Evolutionary conservation across 1,140 invertebrate species (phyloP).

Genomic region (Diorhabda elongata): DNA sequence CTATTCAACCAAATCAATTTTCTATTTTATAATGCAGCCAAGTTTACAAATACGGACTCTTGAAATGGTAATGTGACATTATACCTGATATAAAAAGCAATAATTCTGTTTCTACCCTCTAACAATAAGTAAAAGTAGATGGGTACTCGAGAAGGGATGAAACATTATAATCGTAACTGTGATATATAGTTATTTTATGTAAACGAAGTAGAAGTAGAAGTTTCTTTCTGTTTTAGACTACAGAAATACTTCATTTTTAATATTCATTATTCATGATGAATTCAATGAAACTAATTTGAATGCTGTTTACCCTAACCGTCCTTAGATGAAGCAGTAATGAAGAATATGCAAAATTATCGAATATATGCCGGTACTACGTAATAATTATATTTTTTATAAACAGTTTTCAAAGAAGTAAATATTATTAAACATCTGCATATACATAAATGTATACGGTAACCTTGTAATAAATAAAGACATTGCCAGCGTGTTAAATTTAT

Average conservation of each 20-base stretch:
- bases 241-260: background rate
- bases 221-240: slow-evolving; percentile 2
- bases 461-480: no score
- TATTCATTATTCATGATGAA: background rate
- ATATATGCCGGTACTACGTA: no score
- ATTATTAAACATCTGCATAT: no score
- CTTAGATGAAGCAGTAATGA: no score
- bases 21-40: background rate
- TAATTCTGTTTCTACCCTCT: slow-evolving; percentile 1
- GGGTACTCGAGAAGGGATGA: slow-evolving; percentile 1
- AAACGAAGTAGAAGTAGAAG: background rate
- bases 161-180: background rate
- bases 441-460: no score
- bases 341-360: no score
- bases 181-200: slow-evolving; percentile 3
- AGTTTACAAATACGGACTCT: background rate
- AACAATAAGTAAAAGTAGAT: slow-evolving; percentile 3
- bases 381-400: no score
- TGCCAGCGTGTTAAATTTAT: no score
- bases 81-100: slow-evolving; percentile 1
- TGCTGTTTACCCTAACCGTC: background rate
- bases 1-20: background rate
- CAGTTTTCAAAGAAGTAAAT: no score
- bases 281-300: slow-evolving; percentile 1
- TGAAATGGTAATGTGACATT: slow-evolving; percentile 2